Base-by-base conservation (phyloP, 1,140 invertebrate genomes). In the Nautilus pompilius region DNA sequence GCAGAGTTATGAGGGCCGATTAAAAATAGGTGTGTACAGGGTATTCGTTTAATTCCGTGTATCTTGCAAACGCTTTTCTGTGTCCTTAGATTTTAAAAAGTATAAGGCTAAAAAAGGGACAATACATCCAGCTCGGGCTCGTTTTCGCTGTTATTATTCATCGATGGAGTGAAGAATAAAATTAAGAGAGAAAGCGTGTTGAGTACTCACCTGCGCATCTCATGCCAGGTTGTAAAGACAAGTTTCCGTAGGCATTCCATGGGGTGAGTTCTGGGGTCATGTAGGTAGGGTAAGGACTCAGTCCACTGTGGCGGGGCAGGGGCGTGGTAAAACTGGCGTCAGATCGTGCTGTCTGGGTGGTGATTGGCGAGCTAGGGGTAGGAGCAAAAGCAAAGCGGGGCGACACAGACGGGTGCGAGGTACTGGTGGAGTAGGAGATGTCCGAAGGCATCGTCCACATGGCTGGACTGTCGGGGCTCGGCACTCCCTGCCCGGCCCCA, bases 221-320 rank as follows among this genome's bases (percentile, higher is more conserved):
- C 8, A 68, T 57, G 26, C 67, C 67, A 29, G 64, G 60, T 30
- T 62, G 62, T 34, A 68, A 22, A n/a, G 67, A 63, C 55, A 68
- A 62, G 58, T 65, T 58, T 22, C 26, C 29, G 17, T 58, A 57
- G 48, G 62, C 69, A 60, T 76, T 76, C 76, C 75, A 79, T 8
- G 76, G 70, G 3, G 69, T 29, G 30, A 79, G 58, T 13, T 79
- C 77, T 8, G 72, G 71, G 48, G 68, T 64, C 74, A 78, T 78
- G 63, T 77, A 77, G 1, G 75, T 66, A 6, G 63, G 60, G 53
- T 75, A 75, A 5, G 72, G 71, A 45, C 66, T 75, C 28, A 79
- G 61, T 13, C 77, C 72, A 28, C 69, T 67, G n/a, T 71, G 56
- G 24, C 75, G 59, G 32, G 65, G 62, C 28, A 77, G 58, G 0